Conservation (phyloP, 1,140 invertebrate genomes). For the Drosophila lini region DNA sequence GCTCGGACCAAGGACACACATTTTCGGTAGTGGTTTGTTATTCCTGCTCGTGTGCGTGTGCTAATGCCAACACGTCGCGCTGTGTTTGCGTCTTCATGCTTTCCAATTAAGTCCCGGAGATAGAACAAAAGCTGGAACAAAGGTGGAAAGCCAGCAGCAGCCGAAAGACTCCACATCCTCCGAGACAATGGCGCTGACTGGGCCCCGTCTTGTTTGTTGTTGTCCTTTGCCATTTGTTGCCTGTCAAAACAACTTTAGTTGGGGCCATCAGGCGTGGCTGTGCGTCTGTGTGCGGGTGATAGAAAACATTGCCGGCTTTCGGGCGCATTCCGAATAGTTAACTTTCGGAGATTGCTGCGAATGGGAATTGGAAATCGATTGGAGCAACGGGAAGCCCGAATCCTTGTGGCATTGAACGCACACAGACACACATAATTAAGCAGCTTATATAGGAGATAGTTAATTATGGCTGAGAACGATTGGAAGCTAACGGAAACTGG, state of each 20-base stretch:
- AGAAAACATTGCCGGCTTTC: constrained; percentile 47
- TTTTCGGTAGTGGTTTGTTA: constrained; percentile 52
- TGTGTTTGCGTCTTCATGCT: constrained; percentile 53
- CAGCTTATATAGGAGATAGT: constrained; percentile 32
- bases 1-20: constrained; percentile 51
- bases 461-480: constrained; percentile 20
- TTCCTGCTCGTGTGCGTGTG: constrained; percentile 62
- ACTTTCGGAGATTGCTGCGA: constrained; percentile 22
- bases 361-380: constrained; percentile 37
- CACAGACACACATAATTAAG: constrained; percentile 33
- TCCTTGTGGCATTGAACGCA: background rate
- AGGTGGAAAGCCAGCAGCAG: constrained; percentile 57
- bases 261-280: constrained; percentile 14
- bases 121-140: constrained; percentile 62
- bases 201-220: constrained; percentile 25
- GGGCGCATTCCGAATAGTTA: constrained; percentile 38
- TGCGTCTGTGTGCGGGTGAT: background rate
- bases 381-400: background rate
- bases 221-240: constrained; percentile 46
- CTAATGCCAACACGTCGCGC: constrained; percentile 59
- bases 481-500: background rate
- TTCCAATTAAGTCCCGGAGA: constrained; percentile 68
- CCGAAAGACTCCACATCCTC: constrained; percentile 27
- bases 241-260: constrained; percentile 53
- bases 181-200: constrained; percentile 41